Conservation (phyloP, 2,113 vertebrate genomes). For the Sander lucioperca region DNA sequence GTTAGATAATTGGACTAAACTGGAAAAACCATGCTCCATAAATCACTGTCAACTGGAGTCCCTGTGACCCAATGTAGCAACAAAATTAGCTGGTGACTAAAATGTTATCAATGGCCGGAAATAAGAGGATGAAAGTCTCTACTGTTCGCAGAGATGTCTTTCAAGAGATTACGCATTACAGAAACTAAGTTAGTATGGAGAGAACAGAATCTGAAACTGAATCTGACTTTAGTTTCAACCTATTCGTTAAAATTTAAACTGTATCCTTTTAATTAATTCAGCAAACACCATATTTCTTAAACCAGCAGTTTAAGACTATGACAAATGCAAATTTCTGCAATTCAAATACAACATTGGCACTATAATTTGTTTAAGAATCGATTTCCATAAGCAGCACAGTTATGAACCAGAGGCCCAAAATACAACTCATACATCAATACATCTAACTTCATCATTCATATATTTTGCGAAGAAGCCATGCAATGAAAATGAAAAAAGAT, state of each 20-base stretch:
- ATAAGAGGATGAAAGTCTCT: background rate
- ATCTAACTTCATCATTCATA: background rate
- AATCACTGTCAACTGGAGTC: background rate
- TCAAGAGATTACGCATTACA: background rate
- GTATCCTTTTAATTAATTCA: background rate
- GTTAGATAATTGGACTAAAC: constrained; percentile 1
- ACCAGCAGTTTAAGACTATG: background rate
- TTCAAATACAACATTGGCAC: background rate
- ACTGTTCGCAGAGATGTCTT: background rate
- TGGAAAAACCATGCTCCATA: background rate
- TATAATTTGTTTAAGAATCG: background rate
- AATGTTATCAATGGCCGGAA: background rate
- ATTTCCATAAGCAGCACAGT: background rate
- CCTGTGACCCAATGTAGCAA: background rate
- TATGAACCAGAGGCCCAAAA: background rate
- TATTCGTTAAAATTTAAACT: background rate
- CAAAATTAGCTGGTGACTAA: background rate
- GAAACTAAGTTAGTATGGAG: background rate
- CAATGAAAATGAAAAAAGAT: background rate
- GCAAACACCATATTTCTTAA: background rate
- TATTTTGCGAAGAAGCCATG: no score
- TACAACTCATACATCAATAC: background rate
- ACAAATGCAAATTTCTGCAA: background rate
- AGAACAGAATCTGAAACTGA: background rate
- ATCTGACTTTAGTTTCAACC: background rate